Conservation (phyloP, 2,797 vertebrate species). For the Anolis apletophallus region DNA sequence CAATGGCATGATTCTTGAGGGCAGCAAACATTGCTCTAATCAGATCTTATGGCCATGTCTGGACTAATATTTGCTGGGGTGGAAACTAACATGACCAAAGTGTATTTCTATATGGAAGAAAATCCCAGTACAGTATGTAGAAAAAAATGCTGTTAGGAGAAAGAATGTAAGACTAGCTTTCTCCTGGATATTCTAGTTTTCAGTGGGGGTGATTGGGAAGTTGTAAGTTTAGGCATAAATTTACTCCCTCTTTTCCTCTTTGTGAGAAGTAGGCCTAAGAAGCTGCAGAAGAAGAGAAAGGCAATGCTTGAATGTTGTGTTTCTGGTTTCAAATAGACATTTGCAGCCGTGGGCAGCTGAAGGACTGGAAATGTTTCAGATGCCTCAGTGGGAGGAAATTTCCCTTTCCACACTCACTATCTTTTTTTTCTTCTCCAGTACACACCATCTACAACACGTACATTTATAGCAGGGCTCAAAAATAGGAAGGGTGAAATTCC, state of each 20-base stretch:
- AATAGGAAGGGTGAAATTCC: neutral
- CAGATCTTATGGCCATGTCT: neutral
- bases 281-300: neutral
- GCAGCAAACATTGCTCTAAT: too few relatives aligned
- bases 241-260: neutral
- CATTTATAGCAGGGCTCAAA: neutral
- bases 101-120: neutral
- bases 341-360: neutral
- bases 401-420: too few relatives aligned
- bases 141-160: neutral
- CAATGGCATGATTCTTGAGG: neutral
- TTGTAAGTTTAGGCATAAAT: neutral
- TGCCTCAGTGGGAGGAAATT: neutral
- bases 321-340: neutral
- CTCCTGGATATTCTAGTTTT: neutral
- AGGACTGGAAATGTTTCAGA: neutral
- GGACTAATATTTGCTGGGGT: neutral
- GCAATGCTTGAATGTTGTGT: neutral
- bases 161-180: neutral
- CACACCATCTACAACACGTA: neutral
- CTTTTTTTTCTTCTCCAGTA: neutral
- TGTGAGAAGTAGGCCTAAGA: neutral
- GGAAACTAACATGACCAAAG: neutral
- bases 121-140: neutral
- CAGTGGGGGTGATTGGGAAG: neutral